phyloP scores from a whole-genome alignment of 1,140 invertebrate genomes.

The Antheraea mylitta region DNA sequence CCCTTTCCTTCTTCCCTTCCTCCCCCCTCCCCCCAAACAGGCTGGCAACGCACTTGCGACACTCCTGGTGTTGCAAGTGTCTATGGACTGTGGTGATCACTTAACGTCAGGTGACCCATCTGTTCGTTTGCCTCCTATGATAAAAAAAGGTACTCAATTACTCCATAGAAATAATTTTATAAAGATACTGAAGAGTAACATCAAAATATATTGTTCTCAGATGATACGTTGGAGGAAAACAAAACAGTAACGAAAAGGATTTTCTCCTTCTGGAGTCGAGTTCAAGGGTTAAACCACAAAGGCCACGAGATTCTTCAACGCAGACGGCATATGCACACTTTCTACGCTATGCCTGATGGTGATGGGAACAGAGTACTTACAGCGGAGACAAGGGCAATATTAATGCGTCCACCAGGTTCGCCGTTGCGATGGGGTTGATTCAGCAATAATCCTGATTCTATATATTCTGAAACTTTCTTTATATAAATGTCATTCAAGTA shows the following conservation, averaged over 20 bases:
- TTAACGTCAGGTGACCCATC: no score
- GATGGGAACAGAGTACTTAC: constrained; percentile 51
- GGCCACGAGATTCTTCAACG: constrained; percentile 65
- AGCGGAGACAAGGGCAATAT: constrained; percentile 60
- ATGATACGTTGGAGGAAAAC: constrained; percentile 36
- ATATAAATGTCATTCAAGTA: not conserved
- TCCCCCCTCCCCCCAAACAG: no score
- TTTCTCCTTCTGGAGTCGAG: constrained; percentile 69
- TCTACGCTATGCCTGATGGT: constrained; percentile 56
- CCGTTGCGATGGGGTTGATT: constrained; percentile 66
- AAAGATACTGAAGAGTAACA: not conserved
- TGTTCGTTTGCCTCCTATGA: no score
- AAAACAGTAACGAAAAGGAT: constrained; percentile 59
- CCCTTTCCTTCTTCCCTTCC: no score
- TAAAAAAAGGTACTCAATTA: no score
- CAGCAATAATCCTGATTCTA: constrained; percentile 12
- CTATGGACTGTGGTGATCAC: no score
- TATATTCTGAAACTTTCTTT: constrained; percentile 12
- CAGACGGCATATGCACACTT: constrained; percentile 59
- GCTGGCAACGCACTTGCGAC: no score
- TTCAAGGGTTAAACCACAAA: constrained; percentile 62
- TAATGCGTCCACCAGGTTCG: constrained; percentile 66
- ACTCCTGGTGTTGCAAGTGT: no score
- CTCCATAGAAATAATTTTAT: no score
- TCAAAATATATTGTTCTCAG: constrained; percentile 27